Percentiles rank a stretch among this genome's conserved stretches.
Evolutionary conservation across 2,113 vertebrate genomes (phyloP).

Genomic region (Calypte anna): DNA sequence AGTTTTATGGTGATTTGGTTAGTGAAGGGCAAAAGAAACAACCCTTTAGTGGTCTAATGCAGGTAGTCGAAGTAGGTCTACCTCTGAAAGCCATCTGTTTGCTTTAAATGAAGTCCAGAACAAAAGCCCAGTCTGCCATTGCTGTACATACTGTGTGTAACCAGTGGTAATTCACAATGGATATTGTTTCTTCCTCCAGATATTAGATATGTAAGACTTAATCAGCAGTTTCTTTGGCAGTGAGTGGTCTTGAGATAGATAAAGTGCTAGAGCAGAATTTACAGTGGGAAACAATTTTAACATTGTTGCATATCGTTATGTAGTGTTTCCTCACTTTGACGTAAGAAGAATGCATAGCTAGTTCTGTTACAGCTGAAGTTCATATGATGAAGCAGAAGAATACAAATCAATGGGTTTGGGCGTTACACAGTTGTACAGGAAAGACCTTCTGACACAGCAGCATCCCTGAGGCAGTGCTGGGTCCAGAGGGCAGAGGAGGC

Average conservation of each 20-base stretch:
- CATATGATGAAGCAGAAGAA: background rate
- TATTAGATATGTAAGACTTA: background rate
- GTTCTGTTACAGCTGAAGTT: background rate
- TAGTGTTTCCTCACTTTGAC: background rate
- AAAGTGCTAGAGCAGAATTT: background rate
- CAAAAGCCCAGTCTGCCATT: background rate
- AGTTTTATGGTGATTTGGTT: background rate
- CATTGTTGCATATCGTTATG: background rate
- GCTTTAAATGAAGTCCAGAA: background rate
- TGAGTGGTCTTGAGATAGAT: background rate
- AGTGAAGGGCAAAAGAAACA: conserved; percentile 11
- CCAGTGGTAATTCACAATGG: too few relatives aligned
- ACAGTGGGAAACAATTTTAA: background rate
- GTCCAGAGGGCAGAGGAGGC: background rate
- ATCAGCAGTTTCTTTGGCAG: background rate
- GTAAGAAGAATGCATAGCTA: background rate
- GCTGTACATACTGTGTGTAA: background rate
- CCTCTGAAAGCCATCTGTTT: background rate
- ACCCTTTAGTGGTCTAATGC: background rate
- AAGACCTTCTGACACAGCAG: background rate
- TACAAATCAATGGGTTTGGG: background rate
- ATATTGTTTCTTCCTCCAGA: background rate
- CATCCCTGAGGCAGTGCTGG: background rate
- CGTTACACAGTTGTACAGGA: background rate
- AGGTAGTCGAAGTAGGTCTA: background rate